These are phyloP conservation scores for Turnix velox DNA, from an alignment of 2,113 vertebrate species.

Conservation along the genomic window DNA sequence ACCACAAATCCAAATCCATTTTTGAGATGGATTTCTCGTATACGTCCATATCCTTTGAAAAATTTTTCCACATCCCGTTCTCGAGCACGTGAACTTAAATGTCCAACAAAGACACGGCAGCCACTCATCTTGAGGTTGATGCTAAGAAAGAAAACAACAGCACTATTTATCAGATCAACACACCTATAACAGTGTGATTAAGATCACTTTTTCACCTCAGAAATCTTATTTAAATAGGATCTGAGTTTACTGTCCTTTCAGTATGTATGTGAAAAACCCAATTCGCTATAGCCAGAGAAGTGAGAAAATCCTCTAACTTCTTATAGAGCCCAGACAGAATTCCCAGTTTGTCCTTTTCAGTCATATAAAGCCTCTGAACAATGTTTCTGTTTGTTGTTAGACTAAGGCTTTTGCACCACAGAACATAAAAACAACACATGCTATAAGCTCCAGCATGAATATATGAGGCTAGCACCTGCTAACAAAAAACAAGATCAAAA, in stretches of 20 bases:
- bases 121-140: conserved; percentile 79
- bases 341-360: background rate
- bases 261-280: background rate
- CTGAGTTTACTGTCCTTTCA: background rate
- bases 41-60: conserved; percentile 91
- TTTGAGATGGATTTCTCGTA: conserved; percentile 89
- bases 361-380: background rate
- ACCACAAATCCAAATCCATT: conserved; percentile 95
- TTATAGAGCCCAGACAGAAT: background rate
- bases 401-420: background rate
- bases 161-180: background rate
- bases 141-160: conserved; percentile 8
- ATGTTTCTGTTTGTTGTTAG: background rate
- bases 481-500: background rate
- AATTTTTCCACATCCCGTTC: conserved; percentile 92
- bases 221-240: background rate
- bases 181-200: background rate
- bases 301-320: background rate
- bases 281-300: background rate
- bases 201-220: background rate
- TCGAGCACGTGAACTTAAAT: conserved; percentile 86
- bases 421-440: background rate
- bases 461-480: background rate
- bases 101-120: conserved; percentile 91
- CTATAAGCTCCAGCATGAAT: background rate